Conservation (phyloP, 2,797 vertebrate species). For the Danio aesculapii region DNA sequence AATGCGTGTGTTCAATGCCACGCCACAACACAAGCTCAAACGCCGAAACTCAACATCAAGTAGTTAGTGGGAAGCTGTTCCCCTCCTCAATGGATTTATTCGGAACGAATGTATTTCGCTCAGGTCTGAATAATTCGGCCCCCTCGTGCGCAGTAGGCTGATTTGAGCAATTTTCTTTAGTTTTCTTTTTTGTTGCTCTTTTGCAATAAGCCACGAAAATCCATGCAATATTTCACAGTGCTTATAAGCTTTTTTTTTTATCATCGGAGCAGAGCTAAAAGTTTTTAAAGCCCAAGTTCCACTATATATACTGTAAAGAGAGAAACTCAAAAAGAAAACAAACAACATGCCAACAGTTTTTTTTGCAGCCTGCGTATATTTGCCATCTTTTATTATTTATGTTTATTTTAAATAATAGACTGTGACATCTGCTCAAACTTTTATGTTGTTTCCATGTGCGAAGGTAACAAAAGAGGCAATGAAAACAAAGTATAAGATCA, state of each 20-base stretch:
- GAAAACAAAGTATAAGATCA: slow-evolving; percentile 65
- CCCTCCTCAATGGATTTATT: slow-evolving; percentile 47
- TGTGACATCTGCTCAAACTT: neutral
- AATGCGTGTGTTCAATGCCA: slow-evolving; percentile 37
- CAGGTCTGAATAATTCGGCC: slow-evolving; percentile 52
- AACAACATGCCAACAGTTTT: neutral
- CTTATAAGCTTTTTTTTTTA: neutral
- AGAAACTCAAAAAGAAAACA: neutral
- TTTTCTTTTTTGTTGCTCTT: slow-evolving; percentile 40
- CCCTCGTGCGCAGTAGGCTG: slow-evolving; percentile 49
- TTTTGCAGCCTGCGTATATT: too few species aligned
- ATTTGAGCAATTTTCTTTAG: slow-evolving; percentile 62
- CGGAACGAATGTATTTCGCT: slow-evolving; percentile 49
- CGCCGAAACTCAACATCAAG: slow-evolving; percentile 49
- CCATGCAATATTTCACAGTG: slow-evolving; percentile 48
- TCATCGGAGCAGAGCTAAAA: slow-evolving; percentile 1
- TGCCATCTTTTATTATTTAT: neutral
- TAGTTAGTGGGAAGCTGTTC: slow-evolving; percentile 46
- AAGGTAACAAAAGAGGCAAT: neutral
- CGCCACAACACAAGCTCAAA: slow-evolving; percentile 43
- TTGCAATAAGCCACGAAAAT: slow-evolving; percentile 65
- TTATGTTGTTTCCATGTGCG: neutral
- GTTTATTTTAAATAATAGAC: neutral
- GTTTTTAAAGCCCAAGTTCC: neutral
- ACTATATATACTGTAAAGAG: neutral